A percentile compares a stretch with the other conserved stretches of the same genome.
Conservation (phyloP, 2,888 invertebrate genomes). For the Dromius quadrimaculatus region DNA sequence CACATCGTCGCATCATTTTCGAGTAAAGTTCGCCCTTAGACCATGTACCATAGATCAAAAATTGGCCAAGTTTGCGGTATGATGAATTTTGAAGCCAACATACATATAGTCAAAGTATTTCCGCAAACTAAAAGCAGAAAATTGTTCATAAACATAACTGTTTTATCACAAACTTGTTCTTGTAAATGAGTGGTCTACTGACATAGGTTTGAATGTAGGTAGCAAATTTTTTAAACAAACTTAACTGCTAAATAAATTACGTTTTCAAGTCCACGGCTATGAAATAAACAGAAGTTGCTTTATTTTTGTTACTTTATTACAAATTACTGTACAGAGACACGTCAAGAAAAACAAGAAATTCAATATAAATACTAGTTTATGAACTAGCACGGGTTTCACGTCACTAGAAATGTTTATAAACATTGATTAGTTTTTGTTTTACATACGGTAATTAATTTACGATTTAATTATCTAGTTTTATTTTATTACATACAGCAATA, state of each 20-base stretch:
- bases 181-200: conserved; percentile 18
- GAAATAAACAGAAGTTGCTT: not conserved
- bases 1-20: conserved; percentile 27
- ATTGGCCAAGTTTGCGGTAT: no score
- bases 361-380: conserved; percentile 16
- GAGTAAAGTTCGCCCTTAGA: conserved; percentile 33
- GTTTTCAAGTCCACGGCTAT: conserved; percentile 28
- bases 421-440: conserved; percentile 6
- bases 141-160: conserved; percentile 27
- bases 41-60: no score
- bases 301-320: conserved; percentile 23
- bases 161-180: conserved; percentile 21
- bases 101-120: not conserved
- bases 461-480: no score
- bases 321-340: conserved; percentile 10
- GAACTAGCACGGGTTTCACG: conserved; percentile 9
- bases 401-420: conserved; percentile 23
- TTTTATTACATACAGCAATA: no score
- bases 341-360: conserved; percentile 8
- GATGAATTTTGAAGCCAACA: no score
- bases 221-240: conserved; percentile 2
- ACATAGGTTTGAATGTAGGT: conserved; percentile 17
- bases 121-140: conserved; percentile 1
- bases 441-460: conserved; percentile 3
- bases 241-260: conserved; percentile 15